Percentiles rank a stretch among this genome's conserved stretches.
These are phyloP conservation scores for Hippocampus abdominalis DNA, from an alignment of 2,113 vertebrate genomes.

Conservation along the genomic window DNA sequence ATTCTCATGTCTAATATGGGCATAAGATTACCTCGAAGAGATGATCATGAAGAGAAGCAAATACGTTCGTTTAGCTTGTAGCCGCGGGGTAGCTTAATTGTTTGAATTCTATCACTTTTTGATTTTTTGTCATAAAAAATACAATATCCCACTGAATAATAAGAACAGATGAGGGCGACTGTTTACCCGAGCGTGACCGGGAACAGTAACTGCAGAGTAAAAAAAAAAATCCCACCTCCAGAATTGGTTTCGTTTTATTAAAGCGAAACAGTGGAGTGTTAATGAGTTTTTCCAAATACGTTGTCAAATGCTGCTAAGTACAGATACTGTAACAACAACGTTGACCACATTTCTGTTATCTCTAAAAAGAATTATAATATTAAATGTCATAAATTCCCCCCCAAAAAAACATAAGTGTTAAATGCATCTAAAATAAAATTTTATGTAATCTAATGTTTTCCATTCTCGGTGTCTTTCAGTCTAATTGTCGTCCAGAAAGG, in stretches of 20 bases:
- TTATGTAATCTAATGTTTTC: too few species aligned
- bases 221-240: not conserved
- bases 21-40: conserved; percentile 13
- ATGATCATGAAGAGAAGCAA: not conserved
- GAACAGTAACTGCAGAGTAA: not conserved
- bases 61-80: not conserved
- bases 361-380: not conserved
- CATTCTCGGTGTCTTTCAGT: not conserved
- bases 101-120: not conserved
- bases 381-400: not conserved
- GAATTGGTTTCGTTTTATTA: not conserved
- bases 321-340: too few species aligned
- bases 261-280: not conserved
- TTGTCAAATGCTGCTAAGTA: not conserved
- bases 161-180: not conserved
- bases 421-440: not conserved
- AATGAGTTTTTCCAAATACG: not conserved
- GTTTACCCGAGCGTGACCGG: not conserved
- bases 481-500: not conserved
- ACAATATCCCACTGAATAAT: too few species aligned
- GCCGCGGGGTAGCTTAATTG: not conserved
- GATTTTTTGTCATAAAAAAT: too few species aligned
- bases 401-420: not conserved
- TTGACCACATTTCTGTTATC: too few species aligned
- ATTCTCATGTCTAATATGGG: conserved; percentile 14